Percentiles rank a stretch among this genome's conserved stretches.
phyloP scores from a whole-genome alignment of 2,888 invertebrate species.

The Agelastica alni region DNA sequence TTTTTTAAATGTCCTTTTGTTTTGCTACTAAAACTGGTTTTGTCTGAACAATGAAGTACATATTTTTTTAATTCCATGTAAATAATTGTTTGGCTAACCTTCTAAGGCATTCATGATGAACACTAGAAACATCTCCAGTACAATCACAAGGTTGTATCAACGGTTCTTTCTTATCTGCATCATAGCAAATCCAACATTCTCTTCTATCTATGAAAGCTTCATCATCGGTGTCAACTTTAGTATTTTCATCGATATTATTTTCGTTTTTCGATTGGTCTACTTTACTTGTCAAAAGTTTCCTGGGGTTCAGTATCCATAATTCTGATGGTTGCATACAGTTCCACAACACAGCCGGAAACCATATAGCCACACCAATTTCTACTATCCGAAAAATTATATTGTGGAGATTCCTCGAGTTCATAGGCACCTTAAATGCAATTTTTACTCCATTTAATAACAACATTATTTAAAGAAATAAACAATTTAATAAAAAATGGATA shows the following conservation, averaged over 20 bases:
- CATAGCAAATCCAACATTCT: slow-evolving; percentile 96
- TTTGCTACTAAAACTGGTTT: no score
- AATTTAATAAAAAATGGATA: no score
- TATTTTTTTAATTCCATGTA: neutral
- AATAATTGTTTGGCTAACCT: slow-evolving; percentile 51
- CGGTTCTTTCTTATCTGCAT: slow-evolving; percentile 76
- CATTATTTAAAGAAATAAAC: no score
- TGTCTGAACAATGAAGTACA: no score
- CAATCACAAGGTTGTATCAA: slow-evolving; percentile 89
- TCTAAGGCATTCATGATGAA: slow-evolving; percentile 88
- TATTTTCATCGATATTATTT: slow-evolving; percentile 15
- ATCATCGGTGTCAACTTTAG: slow-evolving; percentile 49
- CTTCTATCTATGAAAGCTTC: slow-evolving; percentile 63
- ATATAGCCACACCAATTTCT: slow-evolving; percentile 90
- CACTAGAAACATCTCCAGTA: slow-evolving; percentile 89
- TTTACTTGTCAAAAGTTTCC: slow-evolving; percentile 72
- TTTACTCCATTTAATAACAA: neutral
- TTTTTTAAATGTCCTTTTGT: no score
- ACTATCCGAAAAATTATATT: slow-evolving; percentile 88
- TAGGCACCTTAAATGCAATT: slow-evolving; percentile 59
- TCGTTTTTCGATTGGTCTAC: slow-evolving; percentile 37
- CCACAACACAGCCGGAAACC: slow-evolving; percentile 96
- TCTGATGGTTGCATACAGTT: slow-evolving; percentile 94
- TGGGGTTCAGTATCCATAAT: slow-evolving; percentile 91
- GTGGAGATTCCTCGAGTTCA: slow-evolving; percentile 90